Percentiles rank a stretch among this genome's conserved stretches.
phyloP scores from a whole-genome alignment of 2,888 invertebrate genomes.

The Drosophila nigritarsus region DNA sequence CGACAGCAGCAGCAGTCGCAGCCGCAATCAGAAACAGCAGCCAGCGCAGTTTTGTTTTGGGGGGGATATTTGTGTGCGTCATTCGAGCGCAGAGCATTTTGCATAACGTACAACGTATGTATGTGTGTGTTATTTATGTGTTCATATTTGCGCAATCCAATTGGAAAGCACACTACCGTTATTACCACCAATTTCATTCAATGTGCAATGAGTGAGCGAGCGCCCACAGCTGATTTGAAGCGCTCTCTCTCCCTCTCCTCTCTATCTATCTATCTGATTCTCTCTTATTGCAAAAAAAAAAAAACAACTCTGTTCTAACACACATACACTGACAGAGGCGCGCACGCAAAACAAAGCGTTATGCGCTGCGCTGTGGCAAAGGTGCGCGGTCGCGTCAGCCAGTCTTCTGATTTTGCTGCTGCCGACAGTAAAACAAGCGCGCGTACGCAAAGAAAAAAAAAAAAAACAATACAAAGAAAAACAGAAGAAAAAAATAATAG shows the following conservation, averaged over 20 bases:
- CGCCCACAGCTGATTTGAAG: conserved; percentile 64
- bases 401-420: conserved; percentile 78
- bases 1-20: conserved; percentile 53
- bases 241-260: conserved; percentile 21
- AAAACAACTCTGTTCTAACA: conserved; percentile 52
- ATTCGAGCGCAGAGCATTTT: conserved; percentile 62
- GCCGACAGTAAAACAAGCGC: conserved; percentile 71
- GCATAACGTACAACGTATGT: conserved; percentile 52
- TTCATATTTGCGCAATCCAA: conserved; percentile 72
- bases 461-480: conserved; percentile 23
- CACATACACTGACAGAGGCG: conserved; percentile 16
- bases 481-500: conserved; percentile 16
- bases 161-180: conserved; percentile 71
- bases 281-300: conserved; percentile 25
- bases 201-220: conserved; percentile 50
- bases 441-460: conserved; percentile 53
- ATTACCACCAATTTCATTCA: conserved; percentile 66
- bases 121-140: conserved; percentile 53
- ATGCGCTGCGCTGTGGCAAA: conserved; percentile 69
- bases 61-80: conserved; percentile 72
- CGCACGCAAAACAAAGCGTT: conserved; percentile 62
- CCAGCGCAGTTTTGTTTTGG: conserved; percentile 31
- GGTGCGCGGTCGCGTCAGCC: conserved; percentile 78
- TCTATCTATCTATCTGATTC: conserved; percentile 11
- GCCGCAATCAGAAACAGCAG: conserved; percentile 22